Evolutionary conservation across 2,113 vertebrate genomes (phyloP).

Genomic region (Colistium nudipinnis): DNA sequence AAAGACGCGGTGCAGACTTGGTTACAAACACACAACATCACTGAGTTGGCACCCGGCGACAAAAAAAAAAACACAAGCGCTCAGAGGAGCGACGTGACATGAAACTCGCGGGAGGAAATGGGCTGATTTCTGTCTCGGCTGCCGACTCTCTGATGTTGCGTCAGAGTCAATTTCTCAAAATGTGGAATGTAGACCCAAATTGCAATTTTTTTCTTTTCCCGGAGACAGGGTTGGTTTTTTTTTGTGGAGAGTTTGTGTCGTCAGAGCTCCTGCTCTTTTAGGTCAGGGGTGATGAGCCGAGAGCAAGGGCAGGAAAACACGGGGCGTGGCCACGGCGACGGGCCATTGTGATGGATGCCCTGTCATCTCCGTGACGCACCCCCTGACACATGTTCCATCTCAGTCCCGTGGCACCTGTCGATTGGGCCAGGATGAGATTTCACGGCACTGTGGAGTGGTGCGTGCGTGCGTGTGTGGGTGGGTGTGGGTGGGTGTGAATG

Average conservation of each 20-base stretch:
- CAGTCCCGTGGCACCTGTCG: constrained; percentile 63
- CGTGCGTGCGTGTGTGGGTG: neutral
- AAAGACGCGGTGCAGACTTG: constrained; percentile 10
- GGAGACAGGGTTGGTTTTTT: constrained; percentile 18
- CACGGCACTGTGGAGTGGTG: constrained; percentile 22
- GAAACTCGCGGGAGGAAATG: neutral
- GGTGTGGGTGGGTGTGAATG: neutral
- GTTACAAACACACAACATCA: constrained; percentile 25
- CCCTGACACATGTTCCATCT: constrained; percentile 59
- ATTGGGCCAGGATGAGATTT: constrained; percentile 49
- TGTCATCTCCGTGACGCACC: constrained; percentile 41
- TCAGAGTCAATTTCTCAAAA: constrained; percentile 43
- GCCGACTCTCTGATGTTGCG: constrained; percentile 47
- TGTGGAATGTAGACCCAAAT: constrained; percentile 14
- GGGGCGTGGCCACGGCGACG: constrained; percentile 12
- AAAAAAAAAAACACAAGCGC: constrained; percentile 20
- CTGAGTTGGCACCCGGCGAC: constrained; percentile 26
- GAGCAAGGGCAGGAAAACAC: constrained; percentile 34
- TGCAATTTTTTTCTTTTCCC: constrained; percentile 35
- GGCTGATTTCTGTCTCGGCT: constrained; percentile 8
- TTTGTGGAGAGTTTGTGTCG: constrained; percentile 34
- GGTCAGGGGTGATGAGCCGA: constrained; percentile 54
- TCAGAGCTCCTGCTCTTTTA: constrained; percentile 18
- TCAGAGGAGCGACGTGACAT: constrained; percentile 33
- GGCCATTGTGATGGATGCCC: constrained; percentile 55